Evolutionary conservation across 2,888 invertebrate genomes (phyloP).

Genomic region (Exephanes ischioxanthus): DNA sequence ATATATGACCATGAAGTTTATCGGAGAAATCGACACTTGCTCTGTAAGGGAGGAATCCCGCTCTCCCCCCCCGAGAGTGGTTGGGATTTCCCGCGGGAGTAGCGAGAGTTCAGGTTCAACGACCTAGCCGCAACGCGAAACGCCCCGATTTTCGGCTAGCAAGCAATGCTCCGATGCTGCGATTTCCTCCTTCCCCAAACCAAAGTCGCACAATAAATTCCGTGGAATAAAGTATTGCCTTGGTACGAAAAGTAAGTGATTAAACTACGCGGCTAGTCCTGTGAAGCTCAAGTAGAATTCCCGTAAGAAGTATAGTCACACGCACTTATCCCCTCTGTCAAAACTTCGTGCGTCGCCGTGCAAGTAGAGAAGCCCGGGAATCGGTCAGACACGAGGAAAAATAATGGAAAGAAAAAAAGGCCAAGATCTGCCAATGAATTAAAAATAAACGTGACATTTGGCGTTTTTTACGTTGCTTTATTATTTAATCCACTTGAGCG

Average conservation of each 20-base stretch:
- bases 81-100: constrained; percentile 1
- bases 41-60: neutral
- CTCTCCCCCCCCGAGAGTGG: neutral
- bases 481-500: no score
- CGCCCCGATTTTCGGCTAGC: constrained; percentile 58
- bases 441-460: no score
- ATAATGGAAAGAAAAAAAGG: neutral
- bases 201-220: constrained; percentile 34
- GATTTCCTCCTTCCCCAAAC: constrained; percentile 14
- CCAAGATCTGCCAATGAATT: no score
- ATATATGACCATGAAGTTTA: neutral
- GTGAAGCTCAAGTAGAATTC: constrained; percentile 3
- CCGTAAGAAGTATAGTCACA: neutral
- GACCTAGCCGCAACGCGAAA: constrained; percentile 52
- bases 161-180: constrained; percentile 29
- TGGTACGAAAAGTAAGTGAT: constrained; percentile 40
- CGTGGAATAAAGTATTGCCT: neutral
- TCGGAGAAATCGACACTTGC: neutral
- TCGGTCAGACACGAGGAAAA: neutral
- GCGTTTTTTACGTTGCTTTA: no score
- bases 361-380: neutral
- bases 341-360: neutral
- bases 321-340: neutral
- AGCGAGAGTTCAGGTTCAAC: constrained; percentile 63
- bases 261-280: constrained; percentile 34